These are phyloP conservation scores for Leucopsar rothschildi DNA, from an alignment of 2,113 vertebrate genomes.

Conservation along the genomic window DNA sequence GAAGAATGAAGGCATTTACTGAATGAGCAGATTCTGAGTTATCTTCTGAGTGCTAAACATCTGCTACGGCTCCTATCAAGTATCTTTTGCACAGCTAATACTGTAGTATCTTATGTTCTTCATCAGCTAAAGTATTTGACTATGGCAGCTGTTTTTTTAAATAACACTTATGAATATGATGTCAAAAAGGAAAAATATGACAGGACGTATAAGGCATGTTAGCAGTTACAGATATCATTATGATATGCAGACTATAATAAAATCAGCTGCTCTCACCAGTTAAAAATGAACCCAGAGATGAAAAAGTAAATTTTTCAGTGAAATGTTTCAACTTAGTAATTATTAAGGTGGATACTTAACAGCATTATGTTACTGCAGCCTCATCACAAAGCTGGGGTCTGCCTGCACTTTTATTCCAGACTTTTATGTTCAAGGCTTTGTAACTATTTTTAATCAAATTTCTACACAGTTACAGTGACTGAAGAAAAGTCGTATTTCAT, in stretches of 20 bases:
- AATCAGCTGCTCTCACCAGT: not conserved
- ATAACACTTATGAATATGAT: constrained; percentile 53
- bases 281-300: not conserved
- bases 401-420: not conserved
- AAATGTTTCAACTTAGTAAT: not conserved
- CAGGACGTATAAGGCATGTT: constrained; percentile 16
- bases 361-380: not conserved
- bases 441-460: not conserved
- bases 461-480: not conserved
- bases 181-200: constrained; percentile 54
- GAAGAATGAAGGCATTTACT: constrained; percentile 66
- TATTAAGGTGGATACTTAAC: not conserved
- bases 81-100: constrained; percentile 63
- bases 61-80: constrained; percentile 65
- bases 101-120: constrained; percentile 64
- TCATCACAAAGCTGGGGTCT: not conserved
- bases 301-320: not conserved
- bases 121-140: constrained; percentile 63
- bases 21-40: constrained; percentile 69
- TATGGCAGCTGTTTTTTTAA: constrained; percentile 63
- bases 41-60: constrained; percentile 60
- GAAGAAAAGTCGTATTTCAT: not conserved
- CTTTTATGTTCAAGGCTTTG: not conserved
- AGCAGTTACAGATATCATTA: not conserved
- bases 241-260: not conserved